Percentiles rank a stretch among this genome's conserved stretches.
Conservation (phyloP, 1,140 invertebrate species). For the Achatina immaculata region DNA sequence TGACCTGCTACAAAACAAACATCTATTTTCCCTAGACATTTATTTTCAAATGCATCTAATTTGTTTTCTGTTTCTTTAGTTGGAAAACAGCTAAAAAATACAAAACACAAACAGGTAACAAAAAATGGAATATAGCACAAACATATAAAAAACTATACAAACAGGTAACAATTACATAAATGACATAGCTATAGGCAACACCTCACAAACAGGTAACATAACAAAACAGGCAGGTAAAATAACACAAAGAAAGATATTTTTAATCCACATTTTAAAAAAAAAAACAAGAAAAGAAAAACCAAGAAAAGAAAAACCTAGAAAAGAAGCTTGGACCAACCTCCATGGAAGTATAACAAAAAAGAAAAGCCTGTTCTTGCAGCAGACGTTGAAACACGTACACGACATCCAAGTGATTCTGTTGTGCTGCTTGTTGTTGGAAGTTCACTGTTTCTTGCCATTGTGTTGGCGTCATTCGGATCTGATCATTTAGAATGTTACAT, state of each 20-base stretch:
- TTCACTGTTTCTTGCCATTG: constrained; percentile 43
- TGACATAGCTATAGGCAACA: background rate
- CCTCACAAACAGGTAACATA: background rate
- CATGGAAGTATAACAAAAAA: constrained; percentile 39
- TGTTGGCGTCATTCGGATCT: constrained; percentile 47
- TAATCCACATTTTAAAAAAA: too few species aligned
- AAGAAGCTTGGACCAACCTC: constrained; percentile 35
- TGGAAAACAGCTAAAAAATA: too few species aligned
- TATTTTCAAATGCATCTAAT: too few species aligned
- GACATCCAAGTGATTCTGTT: constrained; percentile 51
- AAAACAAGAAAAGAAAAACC: background rate
- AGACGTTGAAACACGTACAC: constrained; percentile 49
- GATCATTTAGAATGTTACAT: too few species aligned
- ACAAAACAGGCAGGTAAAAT: background rate
- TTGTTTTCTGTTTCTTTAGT: too few species aligned
- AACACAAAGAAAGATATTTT: too few species aligned
- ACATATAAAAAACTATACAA: too few species aligned
- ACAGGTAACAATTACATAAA: too few species aligned
- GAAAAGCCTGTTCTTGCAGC: constrained; percentile 45
- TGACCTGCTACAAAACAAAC: too few species aligned
- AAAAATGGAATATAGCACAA: too few species aligned
- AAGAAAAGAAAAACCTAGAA: background rate
- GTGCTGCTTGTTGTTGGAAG: constrained; percentile 43
- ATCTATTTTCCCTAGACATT: too few species aligned
- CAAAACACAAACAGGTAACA: too few species aligned